These are phyloP conservation scores for Poecilia wingei DNA, from an alignment of 2,797 vertebrate genomes.

Conservation along the genomic window DNA sequence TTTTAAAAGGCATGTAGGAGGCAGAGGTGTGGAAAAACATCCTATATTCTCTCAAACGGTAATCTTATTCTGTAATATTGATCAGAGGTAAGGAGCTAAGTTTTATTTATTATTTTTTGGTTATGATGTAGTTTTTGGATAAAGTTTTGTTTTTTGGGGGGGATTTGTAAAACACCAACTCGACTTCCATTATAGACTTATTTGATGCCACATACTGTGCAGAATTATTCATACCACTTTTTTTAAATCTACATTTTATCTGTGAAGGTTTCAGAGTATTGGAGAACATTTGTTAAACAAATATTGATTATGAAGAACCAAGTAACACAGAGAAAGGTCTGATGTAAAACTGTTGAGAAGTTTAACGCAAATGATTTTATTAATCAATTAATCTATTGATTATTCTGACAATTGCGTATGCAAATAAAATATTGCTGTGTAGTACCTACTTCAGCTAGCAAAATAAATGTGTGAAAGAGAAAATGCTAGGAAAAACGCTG, in stretches of 20 bases:
- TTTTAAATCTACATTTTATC: background rate
- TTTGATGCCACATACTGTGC: background rate
- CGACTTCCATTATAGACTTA: background rate
- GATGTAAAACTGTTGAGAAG: background rate
- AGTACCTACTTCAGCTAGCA: background rate
- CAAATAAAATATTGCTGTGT: background rate
- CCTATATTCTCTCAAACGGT: background rate
- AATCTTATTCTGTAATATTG: background rate
- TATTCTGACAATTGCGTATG: background rate
- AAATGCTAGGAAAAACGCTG: background rate
- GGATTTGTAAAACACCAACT: background rate
- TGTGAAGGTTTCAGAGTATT: background rate
- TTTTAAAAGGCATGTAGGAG: constrained; percentile 5
- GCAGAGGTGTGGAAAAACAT: constrained; percentile 10
- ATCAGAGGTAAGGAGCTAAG: background rate
- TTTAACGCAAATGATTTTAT: background rate
- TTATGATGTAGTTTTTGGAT: background rate
- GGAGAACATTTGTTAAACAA: background rate
- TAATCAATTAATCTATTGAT: background rate
- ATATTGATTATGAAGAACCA: background rate
- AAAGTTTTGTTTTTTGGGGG: no score
- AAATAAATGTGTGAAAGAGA: background rate
- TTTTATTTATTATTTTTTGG: background rate
- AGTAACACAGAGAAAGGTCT: background rate
- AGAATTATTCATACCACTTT: background rate